phyloP scores from a whole-genome alignment of 2,797 vertebrate species.

The Loris lydekkerianus region DNA sequence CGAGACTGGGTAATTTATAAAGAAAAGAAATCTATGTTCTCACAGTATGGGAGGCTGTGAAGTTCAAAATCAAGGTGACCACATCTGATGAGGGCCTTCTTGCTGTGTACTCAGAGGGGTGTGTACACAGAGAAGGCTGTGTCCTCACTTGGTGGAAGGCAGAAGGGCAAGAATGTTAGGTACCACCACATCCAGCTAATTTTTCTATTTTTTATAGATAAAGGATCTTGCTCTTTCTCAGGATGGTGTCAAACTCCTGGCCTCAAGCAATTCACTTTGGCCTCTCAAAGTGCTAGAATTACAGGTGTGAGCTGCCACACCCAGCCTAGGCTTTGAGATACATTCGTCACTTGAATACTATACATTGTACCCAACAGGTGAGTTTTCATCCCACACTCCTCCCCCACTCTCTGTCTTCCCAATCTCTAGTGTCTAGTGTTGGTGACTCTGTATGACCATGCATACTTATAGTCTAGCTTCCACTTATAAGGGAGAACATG shows the following conservation, averaged over 20 bases:
- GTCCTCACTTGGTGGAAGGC: not conserved
- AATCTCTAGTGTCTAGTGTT: not conserved
- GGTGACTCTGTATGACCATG: not conserved
- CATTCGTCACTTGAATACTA: not conserved
- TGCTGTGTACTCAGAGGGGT: not conserved
- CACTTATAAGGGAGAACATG: not conserved
- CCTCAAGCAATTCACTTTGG: not conserved
- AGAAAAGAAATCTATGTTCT: not conserved
- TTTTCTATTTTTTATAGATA: no score
- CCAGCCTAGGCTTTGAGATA: not conserved
- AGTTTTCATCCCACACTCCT: not conserved
- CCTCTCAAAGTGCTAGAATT: not conserved
- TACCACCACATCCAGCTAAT: no score
- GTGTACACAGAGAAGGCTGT: no score
- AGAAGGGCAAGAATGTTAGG: not conserved
- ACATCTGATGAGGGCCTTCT: not conserved
- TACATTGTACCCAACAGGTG: not conserved
- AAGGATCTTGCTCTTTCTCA: no score
- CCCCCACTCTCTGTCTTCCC: not conserved
- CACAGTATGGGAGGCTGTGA: not conserved
- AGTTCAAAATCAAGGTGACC: not conserved
- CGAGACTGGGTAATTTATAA: not conserved
- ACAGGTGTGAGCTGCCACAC: not conserved
- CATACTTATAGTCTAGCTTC: not conserved
- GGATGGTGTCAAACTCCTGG: no score